A percentile compares a stretch with the other conserved stretches of the same genome.
phyloP scores from a whole-genome alignment of 2,797 vertebrate species.

The Alosa sapidissima region DNA sequence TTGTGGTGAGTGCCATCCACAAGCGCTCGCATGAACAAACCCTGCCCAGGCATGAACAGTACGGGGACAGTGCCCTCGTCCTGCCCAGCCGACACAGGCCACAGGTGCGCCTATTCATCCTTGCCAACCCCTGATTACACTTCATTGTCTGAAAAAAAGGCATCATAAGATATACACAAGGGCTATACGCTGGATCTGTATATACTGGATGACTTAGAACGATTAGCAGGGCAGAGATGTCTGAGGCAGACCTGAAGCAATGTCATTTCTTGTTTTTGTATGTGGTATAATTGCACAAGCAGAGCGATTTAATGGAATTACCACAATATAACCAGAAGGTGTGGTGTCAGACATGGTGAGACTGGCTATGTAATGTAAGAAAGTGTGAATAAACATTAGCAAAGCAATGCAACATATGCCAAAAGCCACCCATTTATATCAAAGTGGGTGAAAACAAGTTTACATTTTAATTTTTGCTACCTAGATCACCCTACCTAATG shows the following conservation, averaged over 20 bases:
- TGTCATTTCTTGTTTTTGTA: neutral
- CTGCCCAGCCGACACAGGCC: neutral
- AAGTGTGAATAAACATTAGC: neutral
- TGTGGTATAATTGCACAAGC: neutral
- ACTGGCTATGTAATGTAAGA: neutral
- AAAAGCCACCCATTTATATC: neutral
- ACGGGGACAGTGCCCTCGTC: neutral
- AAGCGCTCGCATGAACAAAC: neutral
- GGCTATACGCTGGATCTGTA: neutral
- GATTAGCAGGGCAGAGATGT: neutral
- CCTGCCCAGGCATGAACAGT: constrained; percentile 13
- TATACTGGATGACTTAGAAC: neutral
- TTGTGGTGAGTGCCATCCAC: constrained; percentile 4
- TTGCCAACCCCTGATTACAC: neutral
- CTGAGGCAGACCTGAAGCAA: neutral
- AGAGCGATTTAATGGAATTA: neutral
- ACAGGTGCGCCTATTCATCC: constrained; percentile 20
- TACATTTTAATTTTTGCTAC: neutral
- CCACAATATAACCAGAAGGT: neutral
- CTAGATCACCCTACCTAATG: neutral
- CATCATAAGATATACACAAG: neutral
- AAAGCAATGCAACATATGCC: neutral
- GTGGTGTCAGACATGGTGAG: neutral
- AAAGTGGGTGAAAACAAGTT: neutral
- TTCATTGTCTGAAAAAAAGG: neutral